phyloP scores from a whole-genome alignment of 1,140 invertebrate species.

The Bradynema listronoti region DNA sequence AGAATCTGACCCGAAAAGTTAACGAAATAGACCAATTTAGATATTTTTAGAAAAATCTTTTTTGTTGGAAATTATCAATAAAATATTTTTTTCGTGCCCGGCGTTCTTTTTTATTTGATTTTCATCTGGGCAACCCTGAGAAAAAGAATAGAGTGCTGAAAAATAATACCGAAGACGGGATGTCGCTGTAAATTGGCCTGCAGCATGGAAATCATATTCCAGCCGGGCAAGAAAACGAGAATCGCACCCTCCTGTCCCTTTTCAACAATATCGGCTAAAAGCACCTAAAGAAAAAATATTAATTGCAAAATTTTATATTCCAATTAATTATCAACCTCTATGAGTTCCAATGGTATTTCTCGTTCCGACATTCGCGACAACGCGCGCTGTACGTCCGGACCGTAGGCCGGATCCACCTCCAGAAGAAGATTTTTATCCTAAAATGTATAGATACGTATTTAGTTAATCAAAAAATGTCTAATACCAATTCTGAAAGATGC shows the following conservation, averaged over 20 bases:
- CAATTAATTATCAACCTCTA: constrained; percentile 32
- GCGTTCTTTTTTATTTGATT: too few species aligned
- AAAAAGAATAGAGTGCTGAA: too few species aligned
- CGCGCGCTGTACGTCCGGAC: constrained; percentile 26
- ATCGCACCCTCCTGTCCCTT: constrained; percentile 67
- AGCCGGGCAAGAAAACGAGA: constrained; percentile 82
- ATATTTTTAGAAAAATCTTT: too few species aligned
- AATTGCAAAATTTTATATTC: neutral
- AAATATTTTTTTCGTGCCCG: too few species aligned
- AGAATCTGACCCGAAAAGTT: too few species aligned
- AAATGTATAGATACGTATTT: constrained; percentile 1
- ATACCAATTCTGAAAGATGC: too few species aligned
- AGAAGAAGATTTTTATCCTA: constrained; percentile 17
- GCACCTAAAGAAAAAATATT: constrained; percentile 23
- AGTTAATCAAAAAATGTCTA: neutral
- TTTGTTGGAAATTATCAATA: too few species aligned
- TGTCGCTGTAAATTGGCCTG: constrained; percentile 49
- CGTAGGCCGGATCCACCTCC: constrained; percentile 16
- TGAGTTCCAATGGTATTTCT: constrained; percentile 52
- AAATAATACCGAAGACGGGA: constrained; percentile 61
- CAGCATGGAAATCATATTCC: constrained; percentile 77
- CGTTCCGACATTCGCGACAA: constrained; percentile 41
- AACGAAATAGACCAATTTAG: too few species aligned
- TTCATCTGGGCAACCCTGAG: too few species aligned
- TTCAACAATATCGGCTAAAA: constrained; percentile 44